These are phyloP conservation scores for Mesorhabditis spiculigera DNA, from an alignment of 2,888 invertebrate genomes.

Conservation along the genomic window DNA sequence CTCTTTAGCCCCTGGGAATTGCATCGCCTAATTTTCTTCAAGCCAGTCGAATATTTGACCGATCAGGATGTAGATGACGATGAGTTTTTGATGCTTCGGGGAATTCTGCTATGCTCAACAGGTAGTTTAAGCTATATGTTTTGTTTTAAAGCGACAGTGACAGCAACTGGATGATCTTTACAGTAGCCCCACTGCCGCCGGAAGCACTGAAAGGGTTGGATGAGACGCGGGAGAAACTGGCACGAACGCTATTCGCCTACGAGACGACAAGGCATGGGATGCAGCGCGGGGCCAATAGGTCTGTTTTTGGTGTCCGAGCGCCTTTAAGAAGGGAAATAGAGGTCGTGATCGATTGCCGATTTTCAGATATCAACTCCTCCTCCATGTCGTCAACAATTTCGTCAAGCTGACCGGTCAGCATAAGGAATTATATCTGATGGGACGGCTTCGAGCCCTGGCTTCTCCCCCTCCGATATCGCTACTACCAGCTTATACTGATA, in stretches of 20 bases:
- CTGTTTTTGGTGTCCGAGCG: background rate
- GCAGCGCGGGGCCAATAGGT: background rate
- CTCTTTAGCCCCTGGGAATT: background rate
- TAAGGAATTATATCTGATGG: constrained; percentile 3
- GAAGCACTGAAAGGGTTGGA: background rate
- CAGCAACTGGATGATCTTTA: background rate
- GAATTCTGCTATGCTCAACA: background rate
- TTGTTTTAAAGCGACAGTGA: background rate
- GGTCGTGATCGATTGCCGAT: background rate
- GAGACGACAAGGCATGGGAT: background rate
- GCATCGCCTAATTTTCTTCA: background rate
- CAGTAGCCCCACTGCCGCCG: background rate
- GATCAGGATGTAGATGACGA: background rate
- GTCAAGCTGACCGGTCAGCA: background rate
- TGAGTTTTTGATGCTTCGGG: background rate
- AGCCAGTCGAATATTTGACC: background rate
- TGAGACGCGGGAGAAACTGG: background rate
- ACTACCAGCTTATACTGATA: background rate
- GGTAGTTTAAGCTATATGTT: background rate
- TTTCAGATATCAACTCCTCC: background rate
- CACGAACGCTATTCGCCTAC: background rate
- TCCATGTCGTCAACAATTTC: background rate
- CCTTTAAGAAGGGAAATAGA: background rate
- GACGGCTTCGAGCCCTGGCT: background rate
- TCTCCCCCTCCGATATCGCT: background rate